Evolutionary conservation across 2,888 invertebrate species (phyloP).

Genomic region (Bombylius major): DNA sequence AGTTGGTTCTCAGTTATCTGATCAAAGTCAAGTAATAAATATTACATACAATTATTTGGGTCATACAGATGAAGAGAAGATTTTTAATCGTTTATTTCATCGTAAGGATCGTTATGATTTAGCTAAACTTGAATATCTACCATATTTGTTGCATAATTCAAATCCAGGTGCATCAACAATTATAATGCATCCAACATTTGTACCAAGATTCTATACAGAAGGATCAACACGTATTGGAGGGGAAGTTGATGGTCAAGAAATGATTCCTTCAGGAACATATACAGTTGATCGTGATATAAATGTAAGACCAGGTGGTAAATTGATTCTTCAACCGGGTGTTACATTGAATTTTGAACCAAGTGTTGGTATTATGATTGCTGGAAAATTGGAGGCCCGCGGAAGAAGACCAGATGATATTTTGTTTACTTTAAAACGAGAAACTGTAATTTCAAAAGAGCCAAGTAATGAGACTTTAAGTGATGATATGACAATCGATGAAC

Average conservation of each 20-base stretch:
- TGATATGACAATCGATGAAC: constrained; percentile 38
- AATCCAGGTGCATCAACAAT: constrained; percentile 79
- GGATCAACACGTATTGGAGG: constrained; percentile 70
- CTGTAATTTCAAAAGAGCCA: constrained; percentile 45
- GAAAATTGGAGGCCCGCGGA: constrained; percentile 73
- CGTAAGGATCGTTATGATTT: constrained; percentile 89
- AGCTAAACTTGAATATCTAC: constrained; percentile 82
- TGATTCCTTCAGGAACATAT: constrained; percentile 72
- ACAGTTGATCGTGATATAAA: constrained; percentile 89
- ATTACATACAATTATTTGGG: constrained; percentile 94
- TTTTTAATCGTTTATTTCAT: constrained; percentile 64
- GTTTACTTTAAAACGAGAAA: constrained; percentile 66
- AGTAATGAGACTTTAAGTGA: constrained; percentile 48
- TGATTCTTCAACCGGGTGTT: constrained; percentile 79
- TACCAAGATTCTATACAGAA: constrained; percentile 62
- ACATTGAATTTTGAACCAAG: constrained; percentile 81
- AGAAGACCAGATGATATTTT: constrained; percentile 65
- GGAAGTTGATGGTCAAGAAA: constrained; percentile 84
- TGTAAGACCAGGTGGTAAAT: constrained; percentile 81
- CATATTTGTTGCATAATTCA: constrained; percentile 78
- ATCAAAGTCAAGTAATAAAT: constrained; percentile 87
- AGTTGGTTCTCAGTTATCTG: constrained; percentile 87
- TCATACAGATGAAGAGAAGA: constrained; percentile 54
- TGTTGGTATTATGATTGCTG: constrained; percentile 94
- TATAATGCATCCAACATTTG: constrained; percentile 60